A percentile compares a stretch with the other conserved stretches of the same genome.
These are phyloP conservation scores for Cyrtorhinus lividipennis DNA, from an alignment of 1,140 invertebrate genomes.

Conservation along the genomic window DNA sequence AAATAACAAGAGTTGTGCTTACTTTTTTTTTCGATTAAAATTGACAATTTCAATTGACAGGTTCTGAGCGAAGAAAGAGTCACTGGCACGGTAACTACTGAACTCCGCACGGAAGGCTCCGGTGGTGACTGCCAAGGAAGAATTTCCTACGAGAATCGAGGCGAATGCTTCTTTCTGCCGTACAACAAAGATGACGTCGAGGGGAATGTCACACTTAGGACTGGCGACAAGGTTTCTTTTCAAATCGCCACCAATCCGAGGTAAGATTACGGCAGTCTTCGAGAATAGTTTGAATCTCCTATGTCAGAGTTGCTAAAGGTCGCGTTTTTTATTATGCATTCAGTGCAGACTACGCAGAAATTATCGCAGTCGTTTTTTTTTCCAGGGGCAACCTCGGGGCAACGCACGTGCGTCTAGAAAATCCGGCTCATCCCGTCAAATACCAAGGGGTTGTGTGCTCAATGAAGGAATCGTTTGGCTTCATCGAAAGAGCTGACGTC, in stretches of 20 bases:
- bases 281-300: no score
- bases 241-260: conserved; percentile 94
- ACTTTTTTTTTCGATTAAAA: no score
- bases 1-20: no score
- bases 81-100: conserved; percentile 86
- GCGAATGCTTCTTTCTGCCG: conserved; percentile 95
- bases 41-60: no score
- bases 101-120: conserved; percentile 53
- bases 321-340: no score
- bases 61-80: conserved; percentile 86
- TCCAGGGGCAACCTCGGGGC: conserved; percentile 79
- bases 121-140: conserved; percentile 37
- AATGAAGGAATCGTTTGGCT: conserved; percentile 93
- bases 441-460: conserved; percentile 92
- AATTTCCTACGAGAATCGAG: conserved; percentile 93
- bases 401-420: conserved; percentile 78
- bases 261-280: no score
- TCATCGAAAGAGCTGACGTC: conserved; percentile 91
- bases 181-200: conserved; percentile 94
- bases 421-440: conserved; percentile 71
- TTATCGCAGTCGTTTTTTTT: no score
- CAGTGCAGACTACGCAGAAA: no score
- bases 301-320: no score
- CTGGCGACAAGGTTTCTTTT: conserved; percentile 88
- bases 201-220: conserved; percentile 72